These are phyloP conservation scores for Actinostola sp. DNA, from an alignment of 92 coral and sea anemone species.

Conservation along the genomic window DNA sequence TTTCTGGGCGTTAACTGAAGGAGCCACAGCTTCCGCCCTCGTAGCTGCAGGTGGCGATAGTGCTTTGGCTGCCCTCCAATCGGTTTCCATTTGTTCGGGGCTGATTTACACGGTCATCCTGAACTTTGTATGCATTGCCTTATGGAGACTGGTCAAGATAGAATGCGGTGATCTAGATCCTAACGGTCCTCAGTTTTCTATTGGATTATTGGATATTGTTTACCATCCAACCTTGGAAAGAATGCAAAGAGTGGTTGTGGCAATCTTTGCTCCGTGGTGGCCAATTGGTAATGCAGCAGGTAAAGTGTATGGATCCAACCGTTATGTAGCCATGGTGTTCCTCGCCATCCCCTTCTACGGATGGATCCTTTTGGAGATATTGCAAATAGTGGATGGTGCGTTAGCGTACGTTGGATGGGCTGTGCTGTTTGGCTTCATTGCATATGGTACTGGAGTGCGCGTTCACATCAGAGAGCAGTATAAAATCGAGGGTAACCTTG, in stretches of 20 bases:
- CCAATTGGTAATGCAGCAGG: conserved; percentile 72
- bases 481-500: conserved; percentile 74
- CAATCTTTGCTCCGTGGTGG: conserved; percentile 73
- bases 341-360: conserved; percentile 67
- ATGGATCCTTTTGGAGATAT: conserved; percentile 43
- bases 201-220: conserved; percentile 60
- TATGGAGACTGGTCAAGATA: conserved; percentile 81
- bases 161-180: conserved; percentile 83
- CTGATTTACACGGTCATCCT: conserved; percentile 77
- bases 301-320: conserved; percentile 32
- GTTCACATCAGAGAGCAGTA: conserved; percentile 67
- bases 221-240: conserved; percentile 39
- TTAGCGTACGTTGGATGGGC: conserved; percentile 86
- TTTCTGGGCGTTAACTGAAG: conserved; percentile 95
- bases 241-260: conserved; percentile 34
- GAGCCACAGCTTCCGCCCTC: conserved; percentile 88
- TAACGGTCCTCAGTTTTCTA: conserved; percentile 67
- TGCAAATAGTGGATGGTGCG: conserved; percentile 46
- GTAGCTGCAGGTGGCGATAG: conserved; percentile 70
- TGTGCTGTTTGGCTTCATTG: conserved; percentile 80
- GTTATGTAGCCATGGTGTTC: conserved; percentile 56
- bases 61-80: conserved; percentile 79
- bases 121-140: conserved; percentile 76
- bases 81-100: conserved; percentile 78
- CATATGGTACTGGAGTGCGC: conserved; percentile 75